These are phyloP conservation scores for Fundulus diaphanus DNA, from an alignment of 2,797 vertebrate species.

Conservation along the genomic window DNA sequence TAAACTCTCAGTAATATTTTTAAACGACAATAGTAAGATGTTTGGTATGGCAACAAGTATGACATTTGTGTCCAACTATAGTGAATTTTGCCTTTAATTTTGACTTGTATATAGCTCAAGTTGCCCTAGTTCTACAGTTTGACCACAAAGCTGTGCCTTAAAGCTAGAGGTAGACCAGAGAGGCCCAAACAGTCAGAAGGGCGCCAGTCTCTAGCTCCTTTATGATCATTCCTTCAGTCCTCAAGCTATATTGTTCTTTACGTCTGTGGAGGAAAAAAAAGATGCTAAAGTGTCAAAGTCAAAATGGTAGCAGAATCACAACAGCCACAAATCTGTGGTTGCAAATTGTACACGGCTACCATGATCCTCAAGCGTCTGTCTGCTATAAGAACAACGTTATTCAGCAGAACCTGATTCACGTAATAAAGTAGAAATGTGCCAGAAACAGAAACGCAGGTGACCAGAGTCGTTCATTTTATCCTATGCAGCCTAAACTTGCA, in stretches of 20 bases:
- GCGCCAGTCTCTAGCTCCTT: too few relatives aligned
- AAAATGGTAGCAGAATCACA: not conserved
- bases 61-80: not conserved
- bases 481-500: not conserved
- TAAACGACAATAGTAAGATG: not conserved
- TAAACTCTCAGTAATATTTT: not conserved
- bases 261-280: too few relatives aligned
- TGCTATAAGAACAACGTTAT: not conserved
- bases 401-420: not conserved
- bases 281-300: not conserved
- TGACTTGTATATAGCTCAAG: not conserved
- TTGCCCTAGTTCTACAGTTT: too few relatives aligned
- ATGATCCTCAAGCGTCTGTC: not conserved
- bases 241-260: too few relatives aligned
- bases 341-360: not conserved
- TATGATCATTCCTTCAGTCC: too few relatives aligned
- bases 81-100: not conserved
- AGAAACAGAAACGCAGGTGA: not conserved
- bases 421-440: not conserved
- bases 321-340: not conserved
- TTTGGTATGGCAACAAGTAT: not conserved
- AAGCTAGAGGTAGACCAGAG: too few relatives aligned
- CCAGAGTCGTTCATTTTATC: not conserved
- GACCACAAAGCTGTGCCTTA: too few relatives aligned
- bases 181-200: too few relatives aligned